Base-by-base conservation (phyloP, 2,888 invertebrate genomes). In the Trachelus troglodyta region DNA sequence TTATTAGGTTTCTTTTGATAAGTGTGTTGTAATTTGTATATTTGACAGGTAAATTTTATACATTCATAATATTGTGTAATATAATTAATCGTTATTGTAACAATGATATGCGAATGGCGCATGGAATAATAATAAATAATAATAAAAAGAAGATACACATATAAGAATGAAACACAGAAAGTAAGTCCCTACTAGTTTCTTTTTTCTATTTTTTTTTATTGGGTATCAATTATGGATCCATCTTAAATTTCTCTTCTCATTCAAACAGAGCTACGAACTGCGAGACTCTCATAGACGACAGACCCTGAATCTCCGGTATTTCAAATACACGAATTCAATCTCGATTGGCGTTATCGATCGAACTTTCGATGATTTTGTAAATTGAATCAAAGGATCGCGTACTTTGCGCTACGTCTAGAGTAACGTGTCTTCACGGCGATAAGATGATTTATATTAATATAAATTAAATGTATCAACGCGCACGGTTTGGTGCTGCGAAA, bases 11-110 rank as follows among this genome's bases (percentile, higher is more conserved):
- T 56, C 56, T 23, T 23, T 56, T 56, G 9, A 56, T 23, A 6
- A 71, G 34, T 33, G 71, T 71, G 12, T 71, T 71, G 71, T 71
- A 71, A 86, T 81, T 81, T 82, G 85, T 87, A 85, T 88, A 88
- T 88, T 85, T 86, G 82, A 86, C 87, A 87, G 86, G 82, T 87
- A 85, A 86, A 85, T 87, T 88, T 88, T 88, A 87, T 88, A 87
- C 88, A 87, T 86, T 86, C 85, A 86, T 80, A 85, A 80, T 84
- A 82, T 77, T 84, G 78, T 80, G 80, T 80, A 78, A 84, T 80
- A 79, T 75, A 68, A 77, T 82, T 83, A 79, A 81, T 82, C 81
- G 77, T 84, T 83, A 83, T 69, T 82, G 79, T 84, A 86, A 86
- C 84, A 86, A 86, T 87, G 86, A 88, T 87, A 86, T 88, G 87